A percentile compares a stretch with the other conserved stretches of the same genome.
phyloP scores from a whole-genome alignment of 35 echinoderm and acorn worm genomes.

The Acanthaster planci region DNA sequence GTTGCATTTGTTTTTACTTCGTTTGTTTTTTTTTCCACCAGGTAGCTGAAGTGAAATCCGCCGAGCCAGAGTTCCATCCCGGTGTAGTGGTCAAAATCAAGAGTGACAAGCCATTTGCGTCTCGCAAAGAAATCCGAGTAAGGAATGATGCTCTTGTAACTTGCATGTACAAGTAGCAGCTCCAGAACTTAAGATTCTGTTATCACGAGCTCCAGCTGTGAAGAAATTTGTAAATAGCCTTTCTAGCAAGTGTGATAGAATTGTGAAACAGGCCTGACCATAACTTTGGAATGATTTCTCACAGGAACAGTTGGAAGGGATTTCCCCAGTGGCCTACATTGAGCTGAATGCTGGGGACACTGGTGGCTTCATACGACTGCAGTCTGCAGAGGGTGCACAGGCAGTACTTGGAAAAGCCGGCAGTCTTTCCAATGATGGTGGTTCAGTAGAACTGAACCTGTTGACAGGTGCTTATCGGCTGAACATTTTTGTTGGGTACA shows the following conservation, averaged over 20 bases:
- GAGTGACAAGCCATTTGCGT: constrained; percentile 49
- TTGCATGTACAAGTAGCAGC: too few relatives aligned
- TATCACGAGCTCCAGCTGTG: too few relatives aligned
- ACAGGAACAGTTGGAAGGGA: constrained; percentile 63
- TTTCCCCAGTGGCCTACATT: constrained; percentile 77
- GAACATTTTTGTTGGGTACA: too few relatives aligned
- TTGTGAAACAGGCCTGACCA: not conserved
- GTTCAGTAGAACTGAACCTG: constrained; percentile 30
- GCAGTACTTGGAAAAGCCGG: constrained; percentile 39
- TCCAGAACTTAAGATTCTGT: too few relatives aligned
- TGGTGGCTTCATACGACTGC: constrained; percentile 64
- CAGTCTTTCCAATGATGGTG: not conserved
- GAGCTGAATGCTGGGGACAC: constrained; percentile 72
- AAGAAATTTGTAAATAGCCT: not conserved
- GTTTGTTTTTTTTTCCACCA: not conserved
- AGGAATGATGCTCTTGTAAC: not conserved
- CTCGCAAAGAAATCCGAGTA: constrained; percentile 75
- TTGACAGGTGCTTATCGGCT: constrained; percentile 42
- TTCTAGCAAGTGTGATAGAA: not conserved
- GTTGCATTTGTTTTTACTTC: not conserved
- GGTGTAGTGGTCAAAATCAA: constrained; percentile 70
- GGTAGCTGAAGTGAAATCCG: not conserved
- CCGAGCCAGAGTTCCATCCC: constrained; percentile 57
- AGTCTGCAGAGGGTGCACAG: constrained; percentile 66
- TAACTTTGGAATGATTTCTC: not conserved